Evolutionary conservation across 1,140 invertebrate genomes (phyloP).

Genomic region (Pseudomyrmex cubaensis): DNA sequence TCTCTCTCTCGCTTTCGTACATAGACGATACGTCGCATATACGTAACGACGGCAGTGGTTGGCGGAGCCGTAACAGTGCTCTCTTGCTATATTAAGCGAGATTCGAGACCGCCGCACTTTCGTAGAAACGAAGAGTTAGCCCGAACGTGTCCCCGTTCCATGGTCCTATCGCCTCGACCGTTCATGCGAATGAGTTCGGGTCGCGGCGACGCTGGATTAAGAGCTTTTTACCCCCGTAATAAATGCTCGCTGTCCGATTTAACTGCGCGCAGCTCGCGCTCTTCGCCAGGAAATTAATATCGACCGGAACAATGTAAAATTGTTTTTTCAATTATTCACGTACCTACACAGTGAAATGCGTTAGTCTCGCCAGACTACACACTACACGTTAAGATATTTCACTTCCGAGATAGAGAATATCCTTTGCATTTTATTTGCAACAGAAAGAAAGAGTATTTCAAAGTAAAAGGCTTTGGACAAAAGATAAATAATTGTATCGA

Average conservation of each 20-base stretch:
- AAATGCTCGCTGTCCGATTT: conserved; percentile 41
- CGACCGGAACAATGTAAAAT: background rate
- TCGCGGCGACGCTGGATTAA: conserved; percentile 45
- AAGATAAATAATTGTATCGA: conserved; percentile 47
- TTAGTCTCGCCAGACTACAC: background rate
- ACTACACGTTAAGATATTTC: background rate
- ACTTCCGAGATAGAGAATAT: background rate
- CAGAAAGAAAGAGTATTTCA: background rate
- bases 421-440: background rate
- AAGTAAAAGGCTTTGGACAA: background rate
- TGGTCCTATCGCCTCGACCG: conserved; percentile 25
- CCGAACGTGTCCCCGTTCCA: conserved; percentile 43
- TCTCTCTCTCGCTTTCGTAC: background rate
- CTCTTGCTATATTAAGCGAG: conserved; percentile 47
- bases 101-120: conserved; percentile 40
- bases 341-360: background rate
- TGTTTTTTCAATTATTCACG: background rate
- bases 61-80: background rate
- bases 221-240: conserved; percentile 51
- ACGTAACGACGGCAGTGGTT: background rate
- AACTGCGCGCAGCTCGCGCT: conserved; percentile 5
- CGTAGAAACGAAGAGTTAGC: conserved; percentile 46
- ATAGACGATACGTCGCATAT: background rate
- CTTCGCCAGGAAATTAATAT: conserved; percentile 20
- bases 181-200: conserved; percentile 51